Percentiles rank a stretch among this genome's conserved stretches.
These are phyloP conservation scores for Tonatia bakeri DNA, from an alignment of 2,113 vertebrate genomes.

Conservation along the genomic window DNA sequence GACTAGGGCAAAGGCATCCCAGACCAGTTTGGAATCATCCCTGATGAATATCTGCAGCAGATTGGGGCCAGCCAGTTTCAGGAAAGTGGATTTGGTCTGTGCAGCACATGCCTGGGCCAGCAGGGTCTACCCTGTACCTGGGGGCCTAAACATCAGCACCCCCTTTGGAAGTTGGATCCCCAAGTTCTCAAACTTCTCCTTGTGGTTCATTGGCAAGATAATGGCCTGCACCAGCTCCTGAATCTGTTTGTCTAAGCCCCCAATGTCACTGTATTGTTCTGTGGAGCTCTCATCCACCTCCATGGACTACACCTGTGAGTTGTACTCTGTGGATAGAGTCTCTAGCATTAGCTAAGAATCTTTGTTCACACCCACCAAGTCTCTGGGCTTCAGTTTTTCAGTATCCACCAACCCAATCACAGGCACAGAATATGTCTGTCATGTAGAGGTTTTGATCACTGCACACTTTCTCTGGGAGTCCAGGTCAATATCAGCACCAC, in stretches of 20 bases:
- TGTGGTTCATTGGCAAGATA: conserved; percentile 98
- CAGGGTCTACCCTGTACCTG: conserved; percentile 96
- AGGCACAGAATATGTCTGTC: conserved; percentile 97
- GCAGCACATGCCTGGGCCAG: conserved; percentile 96
- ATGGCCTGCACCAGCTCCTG: conserved; percentile 99
- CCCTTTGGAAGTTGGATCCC: conserved; percentile 98
- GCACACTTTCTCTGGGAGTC: conserved; percentile 98
- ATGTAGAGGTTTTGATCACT: conserved; percentile 98
- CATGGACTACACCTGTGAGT: conserved; percentile 98
- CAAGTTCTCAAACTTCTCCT: conserved; percentile 99
- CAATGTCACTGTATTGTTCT: conserved; percentile 98
- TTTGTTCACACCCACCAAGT: conserved; percentile 98
- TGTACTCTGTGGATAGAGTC: conserved; percentile 97
- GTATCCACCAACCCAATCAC: conserved; percentile 98
- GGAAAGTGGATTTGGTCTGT: conserved; percentile 98
- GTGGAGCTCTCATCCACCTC: conserved; percentile 98
- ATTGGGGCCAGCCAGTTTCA: conserved; percentile 96
- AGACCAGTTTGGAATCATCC: conserved; percentile 96
- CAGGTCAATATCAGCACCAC: conserved; percentile 97
- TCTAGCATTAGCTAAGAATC: conserved; percentile 99
- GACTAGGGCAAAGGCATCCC: conserved; percentile 96
- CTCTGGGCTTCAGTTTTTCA: conserved; percentile 97
- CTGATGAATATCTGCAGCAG: conserved; percentile 99
- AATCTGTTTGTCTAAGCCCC: conserved; percentile 98
- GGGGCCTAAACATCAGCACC: conserved; percentile 98